Evolutionary conservation across 2,888 invertebrate species (phyloP).

Genomic region (Myathropa florea): DNA sequence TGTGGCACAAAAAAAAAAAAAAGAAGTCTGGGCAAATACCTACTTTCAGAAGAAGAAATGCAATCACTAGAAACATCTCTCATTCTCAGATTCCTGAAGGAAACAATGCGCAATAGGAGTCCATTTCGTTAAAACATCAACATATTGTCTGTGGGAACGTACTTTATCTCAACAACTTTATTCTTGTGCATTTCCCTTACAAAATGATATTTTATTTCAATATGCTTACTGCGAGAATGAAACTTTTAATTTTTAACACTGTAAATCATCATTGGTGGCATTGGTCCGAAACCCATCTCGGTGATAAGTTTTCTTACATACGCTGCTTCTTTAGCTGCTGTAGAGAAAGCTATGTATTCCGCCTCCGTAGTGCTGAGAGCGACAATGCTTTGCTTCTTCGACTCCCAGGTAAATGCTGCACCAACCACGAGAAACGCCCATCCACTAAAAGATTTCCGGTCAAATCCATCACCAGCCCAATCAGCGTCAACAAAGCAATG

Average conservation of each 20-base stretch:
- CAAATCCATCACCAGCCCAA: constrained; percentile 56
- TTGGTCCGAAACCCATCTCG: no score
- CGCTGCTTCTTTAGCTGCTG: constrained; percentile 1
- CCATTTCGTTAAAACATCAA: constrained; percentile 54
- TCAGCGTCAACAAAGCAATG: constrained; percentile 62
- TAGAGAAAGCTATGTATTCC: constrained; percentile 46
- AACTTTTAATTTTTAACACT: no score
- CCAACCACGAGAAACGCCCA: constrained; percentile 43
- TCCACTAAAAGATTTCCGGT: constrained; percentile 58
- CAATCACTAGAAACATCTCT: no score
- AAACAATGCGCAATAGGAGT: no score
- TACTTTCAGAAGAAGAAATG: no score
- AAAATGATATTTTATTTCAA: constrained; percentile 44
- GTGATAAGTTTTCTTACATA: no score
- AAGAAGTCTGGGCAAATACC: no score
- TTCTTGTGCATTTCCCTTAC: constrained; percentile 31
- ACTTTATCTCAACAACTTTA: constrained; percentile 12
- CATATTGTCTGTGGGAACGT: constrained; percentile 45
- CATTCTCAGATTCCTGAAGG: no score
- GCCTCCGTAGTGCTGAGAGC: constrained; percentile 65
- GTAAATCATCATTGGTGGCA: no score
- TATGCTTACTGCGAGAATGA: constrained; percentile 49
- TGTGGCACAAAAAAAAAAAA: no score
- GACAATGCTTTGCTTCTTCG: constrained; percentile 52
- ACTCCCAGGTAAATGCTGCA: constrained; percentile 47